These are phyloP conservation scores for Drosophila borborema DNA, from an alignment of 2,888 invertebrate genomes.

Conservation along the genomic window DNA sequence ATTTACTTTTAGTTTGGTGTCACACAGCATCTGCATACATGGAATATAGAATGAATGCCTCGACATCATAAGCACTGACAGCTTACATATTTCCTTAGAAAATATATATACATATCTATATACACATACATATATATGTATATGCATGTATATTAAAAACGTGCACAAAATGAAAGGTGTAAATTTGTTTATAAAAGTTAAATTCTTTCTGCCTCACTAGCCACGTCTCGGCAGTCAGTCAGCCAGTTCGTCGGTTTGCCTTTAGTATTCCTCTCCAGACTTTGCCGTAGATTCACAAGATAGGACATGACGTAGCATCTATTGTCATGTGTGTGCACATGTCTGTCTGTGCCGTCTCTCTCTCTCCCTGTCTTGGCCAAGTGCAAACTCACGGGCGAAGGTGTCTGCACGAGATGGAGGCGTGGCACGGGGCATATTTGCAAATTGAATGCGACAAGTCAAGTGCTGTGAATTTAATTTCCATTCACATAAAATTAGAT, in stretches of 20 bases:
- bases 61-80: constrained; percentile 52
- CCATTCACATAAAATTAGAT: constrained; percentile 68
- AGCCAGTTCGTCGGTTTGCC: background rate
- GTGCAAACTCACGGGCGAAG: constrained; percentile 8
- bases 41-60: constrained; percentile 31
- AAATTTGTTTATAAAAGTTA: constrained; percentile 75
- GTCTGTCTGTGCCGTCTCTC: background rate
- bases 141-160: constrained; percentile 52
- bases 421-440: constrained; percentile 33
- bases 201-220: constrained; percentile 58
- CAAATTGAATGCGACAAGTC: constrained; percentile 78
- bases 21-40: constrained; percentile 63
- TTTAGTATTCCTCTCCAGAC: constrained; percentile 12
- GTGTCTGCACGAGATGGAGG: background rate
- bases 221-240: constrained; percentile 23
- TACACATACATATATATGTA: background rate
- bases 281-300: constrained; percentile 41
- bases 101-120: constrained; percentile 9
- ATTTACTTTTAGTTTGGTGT: constrained; percentile 79
- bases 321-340: constrained; percentile 43
- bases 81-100: constrained; percentile 62
- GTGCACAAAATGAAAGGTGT: constrained; percentile 75
- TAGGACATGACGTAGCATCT: constrained; percentile 47
- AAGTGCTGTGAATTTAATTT: constrained; percentile 78
- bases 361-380: background rate